Conservation (phyloP, 2,888 invertebrate species). For the Agrypnus murinus region DNA sequence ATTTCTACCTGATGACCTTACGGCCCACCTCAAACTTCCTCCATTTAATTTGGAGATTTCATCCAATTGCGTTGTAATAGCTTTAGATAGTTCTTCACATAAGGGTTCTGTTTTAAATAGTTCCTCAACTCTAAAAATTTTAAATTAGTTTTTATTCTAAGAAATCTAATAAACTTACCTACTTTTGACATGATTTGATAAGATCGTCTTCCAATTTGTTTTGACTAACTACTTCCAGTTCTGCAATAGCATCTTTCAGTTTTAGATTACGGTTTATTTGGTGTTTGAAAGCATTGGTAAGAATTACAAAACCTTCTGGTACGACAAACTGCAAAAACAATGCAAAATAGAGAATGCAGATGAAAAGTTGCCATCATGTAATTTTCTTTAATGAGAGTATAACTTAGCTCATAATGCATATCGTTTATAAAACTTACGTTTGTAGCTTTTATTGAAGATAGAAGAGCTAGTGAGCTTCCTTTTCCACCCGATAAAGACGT, state of each 20-base stretch:
- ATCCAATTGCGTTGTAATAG: conserved; percentile 25
- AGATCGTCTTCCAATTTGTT: conserved; percentile 72
- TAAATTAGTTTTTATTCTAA: conserved; percentile 26
- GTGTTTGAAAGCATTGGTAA: conserved; percentile 76
- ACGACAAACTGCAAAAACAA: conserved; percentile 72
- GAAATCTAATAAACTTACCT: conserved; percentile 54
- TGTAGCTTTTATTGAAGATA: conserved; percentile 71
- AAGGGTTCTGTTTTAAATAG: conserved; percentile 39
- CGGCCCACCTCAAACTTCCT: conserved; percentile 74
- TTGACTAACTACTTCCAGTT: conserved; percentile 74
- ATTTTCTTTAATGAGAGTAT: too few relatives aligned
- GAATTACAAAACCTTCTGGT: conserved; percentile 83
- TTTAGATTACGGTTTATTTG: conserved; percentile 74
- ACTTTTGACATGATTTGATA: conserved; percentile 73
- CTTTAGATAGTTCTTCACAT: conserved; percentile 22
- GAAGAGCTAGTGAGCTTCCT: conserved; percentile 82
- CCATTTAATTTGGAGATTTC: conserved; percentile 59
- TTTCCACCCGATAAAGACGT: conserved; percentile 83
- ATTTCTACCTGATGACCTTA: conserved; percentile 74
- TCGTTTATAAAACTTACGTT: conserved; percentile 67
- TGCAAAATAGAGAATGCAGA: not conserved
- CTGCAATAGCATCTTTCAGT: conserved; percentile 71
- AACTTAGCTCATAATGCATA: conserved; percentile 18
- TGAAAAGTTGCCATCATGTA: not conserved
- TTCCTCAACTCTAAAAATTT: conserved; percentile 35